Percentiles rank a stretch among this genome's conserved stretches.
phyloP scores from a whole-genome alignment of 2,888 invertebrate genomes.

The Carpatolechia fugitivella region DNA sequence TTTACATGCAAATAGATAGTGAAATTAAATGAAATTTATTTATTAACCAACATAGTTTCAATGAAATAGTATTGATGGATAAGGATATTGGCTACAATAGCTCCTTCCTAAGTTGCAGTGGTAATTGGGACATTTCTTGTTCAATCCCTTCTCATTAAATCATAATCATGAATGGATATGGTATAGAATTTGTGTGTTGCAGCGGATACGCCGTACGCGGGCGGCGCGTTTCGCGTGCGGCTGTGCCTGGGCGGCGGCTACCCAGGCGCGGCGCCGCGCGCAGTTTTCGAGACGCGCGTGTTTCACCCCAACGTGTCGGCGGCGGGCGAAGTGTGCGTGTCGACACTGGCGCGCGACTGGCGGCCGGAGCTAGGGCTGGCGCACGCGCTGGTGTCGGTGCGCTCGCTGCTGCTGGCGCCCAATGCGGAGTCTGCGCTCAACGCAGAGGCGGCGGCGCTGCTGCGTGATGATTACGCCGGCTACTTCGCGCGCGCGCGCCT shows the following conservation, averaged over 20 bases:
- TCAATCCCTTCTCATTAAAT: background rate
- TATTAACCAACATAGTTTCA: too few relatives aligned
- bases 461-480: constrained; percentile 95
- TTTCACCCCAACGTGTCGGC: constrained; percentile 98
- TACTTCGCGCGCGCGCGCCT: constrained; percentile 83
- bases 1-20: too few relatives aligned
- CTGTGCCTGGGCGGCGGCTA: constrained; percentile 95
- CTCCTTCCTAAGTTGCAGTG: too few relatives aligned
- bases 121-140: too few relatives aligned
- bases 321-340: constrained; percentile 97
- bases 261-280: constrained; percentile 95
- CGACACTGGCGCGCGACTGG: constrained; percentile 98
- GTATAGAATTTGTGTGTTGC: constrained; percentile 19
- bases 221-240: constrained; percentile 94
- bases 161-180: background rate
- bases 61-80: too few relatives aligned
- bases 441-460: constrained; percentile 96
- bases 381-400: constrained; percentile 93
- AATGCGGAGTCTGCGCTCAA: constrained; percentile 98
- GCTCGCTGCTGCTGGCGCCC: constrained; percentile 97
- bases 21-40: too few relatives aligned
- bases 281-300: constrained; percentile 95
- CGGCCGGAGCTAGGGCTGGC: constrained; percentile 96
- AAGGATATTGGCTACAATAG: too few relatives aligned
- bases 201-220: constrained; percentile 95